Evolutionary conservation across 2,888 invertebrate species (phyloP).

Genomic region (Tetragonula carbonaria): DNA sequence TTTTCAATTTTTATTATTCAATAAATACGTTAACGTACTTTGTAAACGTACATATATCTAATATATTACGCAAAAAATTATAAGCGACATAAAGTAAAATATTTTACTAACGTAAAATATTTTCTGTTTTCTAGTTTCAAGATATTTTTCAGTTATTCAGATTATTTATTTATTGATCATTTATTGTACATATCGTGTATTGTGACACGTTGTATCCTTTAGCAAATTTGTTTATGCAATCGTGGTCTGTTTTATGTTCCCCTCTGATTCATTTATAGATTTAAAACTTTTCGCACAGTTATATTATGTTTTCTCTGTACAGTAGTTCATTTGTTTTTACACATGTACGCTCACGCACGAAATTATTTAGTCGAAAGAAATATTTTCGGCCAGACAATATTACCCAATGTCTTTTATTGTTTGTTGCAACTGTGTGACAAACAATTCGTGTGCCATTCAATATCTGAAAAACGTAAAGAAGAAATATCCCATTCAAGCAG

Average conservation of each 20-base stretch:
- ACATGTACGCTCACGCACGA: background rate
- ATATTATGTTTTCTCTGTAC: background rate
- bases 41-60: background rate
- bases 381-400: conserved; percentile 22
- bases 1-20: background rate
- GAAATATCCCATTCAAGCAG: background rate
- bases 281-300: conserved; percentile 16
- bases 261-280: background rate
- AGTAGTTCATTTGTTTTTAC: background rate
- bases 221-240: background rate
- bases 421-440: background rate
- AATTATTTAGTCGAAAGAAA: conserved; percentile 41
- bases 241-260: background rate
- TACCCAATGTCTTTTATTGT: conserved; percentile 8
- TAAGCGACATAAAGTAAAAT: background rate
- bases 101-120: background rate
- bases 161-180: background rate
- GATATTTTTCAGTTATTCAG: background rate
- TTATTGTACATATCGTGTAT: background rate
- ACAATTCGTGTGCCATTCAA: background rate
- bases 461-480: background rate
- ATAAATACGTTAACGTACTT: background rate
- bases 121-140: background rate
- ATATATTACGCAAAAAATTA: background rate
- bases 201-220: background rate